phyloP scores from a whole-genome alignment of 2,113 vertebrate genomes.

The Plecturocebus donacophilus region DNA sequence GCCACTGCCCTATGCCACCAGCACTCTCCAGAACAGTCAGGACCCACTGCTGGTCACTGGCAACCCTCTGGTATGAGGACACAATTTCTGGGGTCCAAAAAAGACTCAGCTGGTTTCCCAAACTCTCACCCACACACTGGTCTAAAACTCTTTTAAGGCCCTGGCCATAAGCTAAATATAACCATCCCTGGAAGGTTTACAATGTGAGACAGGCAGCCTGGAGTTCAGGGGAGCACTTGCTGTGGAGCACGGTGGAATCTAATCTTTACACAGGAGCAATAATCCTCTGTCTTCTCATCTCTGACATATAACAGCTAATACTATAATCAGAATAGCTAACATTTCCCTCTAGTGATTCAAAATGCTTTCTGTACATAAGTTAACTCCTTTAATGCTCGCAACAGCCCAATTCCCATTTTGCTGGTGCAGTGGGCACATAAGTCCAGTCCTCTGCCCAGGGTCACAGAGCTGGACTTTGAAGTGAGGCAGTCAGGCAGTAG shows the following conservation, averaged over 20 bases:
- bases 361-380: background rate
- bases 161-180: background rate
- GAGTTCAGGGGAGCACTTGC: no score
- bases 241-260: background rate
- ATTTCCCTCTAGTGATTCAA: background rate
- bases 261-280: background rate
- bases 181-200: background rate
- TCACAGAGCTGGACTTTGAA: background rate
- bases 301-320: background rate
- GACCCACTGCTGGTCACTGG: background rate
- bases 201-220: background rate
- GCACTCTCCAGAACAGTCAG: background rate
- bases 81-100: background rate
- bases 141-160: background rate
- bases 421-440: fast-evolving
- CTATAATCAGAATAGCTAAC: background rate
- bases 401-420: background rate
- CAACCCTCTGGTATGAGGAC: background rate
- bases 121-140: background rate
- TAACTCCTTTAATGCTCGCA: background rate
- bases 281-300: background rate
- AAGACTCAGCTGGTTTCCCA: background rate
- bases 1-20: background rate
- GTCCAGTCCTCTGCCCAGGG: background rate
- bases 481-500: background rate